A percentile compares a stretch with the other conserved stretches of the same genome.
Conservation (phyloP, 2,888 invertebrate species). For the Hypomecis atomaria region DNA sequence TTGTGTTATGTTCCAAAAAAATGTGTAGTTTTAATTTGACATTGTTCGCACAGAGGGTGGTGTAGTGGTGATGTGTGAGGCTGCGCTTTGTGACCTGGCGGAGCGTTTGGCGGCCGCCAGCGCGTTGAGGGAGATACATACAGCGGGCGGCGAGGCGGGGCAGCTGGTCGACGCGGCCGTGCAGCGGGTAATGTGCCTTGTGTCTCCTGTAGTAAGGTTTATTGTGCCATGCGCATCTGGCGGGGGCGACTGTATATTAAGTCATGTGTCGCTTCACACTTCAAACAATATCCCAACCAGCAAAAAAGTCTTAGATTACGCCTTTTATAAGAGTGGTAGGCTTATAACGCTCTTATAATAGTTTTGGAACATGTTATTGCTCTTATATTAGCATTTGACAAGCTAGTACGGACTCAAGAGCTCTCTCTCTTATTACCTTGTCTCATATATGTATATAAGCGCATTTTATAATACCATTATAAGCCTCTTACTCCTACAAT, state of each 20-base stretch:
- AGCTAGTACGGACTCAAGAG: too few species aligned
- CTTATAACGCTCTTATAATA: too few species aligned
- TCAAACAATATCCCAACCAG: too few species aligned
- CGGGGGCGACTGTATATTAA: conserved; percentile 51
- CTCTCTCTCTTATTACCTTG: too few species aligned
- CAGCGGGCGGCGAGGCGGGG: conserved; percentile 66
- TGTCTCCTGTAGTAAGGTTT: conserved; percentile 81
- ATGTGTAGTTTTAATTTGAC: background rate
- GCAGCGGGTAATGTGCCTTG: conserved; percentile 52
- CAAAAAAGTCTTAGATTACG: too few species aligned
- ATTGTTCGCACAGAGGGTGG: conserved; percentile 54
- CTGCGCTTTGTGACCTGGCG: conserved; percentile 88
- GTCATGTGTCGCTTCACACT: background rate
- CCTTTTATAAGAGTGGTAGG: too few species aligned
- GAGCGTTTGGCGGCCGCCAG: conserved; percentile 92
- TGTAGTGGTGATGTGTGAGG: conserved; percentile 56
- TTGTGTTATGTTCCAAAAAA: too few species aligned
- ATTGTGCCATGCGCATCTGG: conserved; percentile 83
- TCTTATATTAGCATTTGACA: too few species aligned
- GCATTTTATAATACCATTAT: too few species aligned
- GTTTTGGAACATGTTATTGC: too few species aligned
- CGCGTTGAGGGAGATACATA: conserved; percentile 86
- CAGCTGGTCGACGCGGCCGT: conserved; percentile 65
- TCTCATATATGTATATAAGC: too few species aligned
- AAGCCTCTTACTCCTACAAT: too few species aligned